These are phyloP conservation scores for roundworm (Caenorhabditis elegans) DNA, from an alignment of 1,140 invertebrate genomes.

Conservation along the genomic window WBcel235 BX284605.5:5780501-5781000, in stretches of 20 bases:
- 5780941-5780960: background rate
- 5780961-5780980: constrained; percentile 19
- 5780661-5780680: background rate
- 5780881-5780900: constrained; percentile 9
- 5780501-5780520: background rate
- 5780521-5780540: constrained; percentile 12
- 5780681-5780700: background rate
- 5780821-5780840: background rate
- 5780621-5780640: background rate
- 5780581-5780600: constrained; percentile 16
- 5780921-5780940: background rate
- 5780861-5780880: constrained; percentile 22
- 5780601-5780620: background rate
- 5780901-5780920: constrained; percentile 11
- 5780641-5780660: constrained; percentile 20
- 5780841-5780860: constrained; percentile 18
- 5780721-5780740: background rate
- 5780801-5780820: background rate
- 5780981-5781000: background rate
- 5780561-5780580: background rate
- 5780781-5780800: background rate
- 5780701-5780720: background rate
- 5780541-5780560: constrained; percentile 28
- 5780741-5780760: background rate
- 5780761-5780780: background rate